phyloP scores from a whole-genome alignment of 1,140 invertebrate genomes.

The Heterodera schachtii region DNA sequence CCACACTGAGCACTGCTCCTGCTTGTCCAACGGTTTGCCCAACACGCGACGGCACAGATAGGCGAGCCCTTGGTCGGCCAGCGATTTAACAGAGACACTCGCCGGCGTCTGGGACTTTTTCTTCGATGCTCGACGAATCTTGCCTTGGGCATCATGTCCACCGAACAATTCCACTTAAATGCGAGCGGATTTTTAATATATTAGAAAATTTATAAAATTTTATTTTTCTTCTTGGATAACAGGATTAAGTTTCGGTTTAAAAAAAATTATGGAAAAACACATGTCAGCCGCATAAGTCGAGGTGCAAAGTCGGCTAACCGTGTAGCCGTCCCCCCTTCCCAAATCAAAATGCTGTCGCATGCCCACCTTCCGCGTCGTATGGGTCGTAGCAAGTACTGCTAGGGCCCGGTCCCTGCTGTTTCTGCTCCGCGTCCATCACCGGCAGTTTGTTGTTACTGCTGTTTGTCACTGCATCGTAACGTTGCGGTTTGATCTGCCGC shows the following conservation, averaged over 20 bases:
- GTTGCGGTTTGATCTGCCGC: constrained; percentile 15
- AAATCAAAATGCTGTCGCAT: neutral
- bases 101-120: neutral
- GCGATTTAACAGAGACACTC: neutral
- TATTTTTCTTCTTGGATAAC: too few species aligned
- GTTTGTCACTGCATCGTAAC: neutral
- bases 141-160: neutral
- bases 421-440: neutral
- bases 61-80: constrained; percentile 19
- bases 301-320: too few species aligned
- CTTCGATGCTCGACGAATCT: neutral
- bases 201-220: too few species aligned
- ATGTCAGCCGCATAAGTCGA: too few species aligned
- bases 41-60: constrained; percentile 25
- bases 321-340: too few species aligned
- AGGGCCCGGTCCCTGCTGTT: neutral
- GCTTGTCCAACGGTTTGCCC: constrained; percentile 28
- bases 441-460: neutral
- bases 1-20: constrained; percentile 32
- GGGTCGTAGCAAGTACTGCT: neutral
- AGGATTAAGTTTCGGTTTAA: neutral
- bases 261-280: too few species aligned
- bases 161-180: neutral
- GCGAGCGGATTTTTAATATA: too few species aligned
- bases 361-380: neutral